Percentiles rank a stretch among this genome's conserved stretches.
Evolutionary conservation across 2,888 invertebrate species (phyloP).

Genomic region (Gymnoscelis rufifasciata): DNA sequence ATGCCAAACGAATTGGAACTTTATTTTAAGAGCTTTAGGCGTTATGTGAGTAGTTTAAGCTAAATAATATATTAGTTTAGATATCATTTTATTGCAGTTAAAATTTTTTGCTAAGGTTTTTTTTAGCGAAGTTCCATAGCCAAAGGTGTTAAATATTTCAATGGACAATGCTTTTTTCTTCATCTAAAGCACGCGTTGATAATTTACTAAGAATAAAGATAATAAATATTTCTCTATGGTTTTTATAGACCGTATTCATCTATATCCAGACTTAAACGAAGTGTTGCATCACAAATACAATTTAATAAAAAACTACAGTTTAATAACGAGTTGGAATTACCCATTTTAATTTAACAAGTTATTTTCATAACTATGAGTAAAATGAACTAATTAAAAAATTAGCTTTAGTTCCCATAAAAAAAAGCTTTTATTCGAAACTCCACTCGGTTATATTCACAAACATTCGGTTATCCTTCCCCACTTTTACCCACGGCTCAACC

Average conservation of each 20-base stretch:
- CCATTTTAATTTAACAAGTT: too few relatives aligned
- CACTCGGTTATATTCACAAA: too few relatives aligned
- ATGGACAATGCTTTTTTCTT: constrained; percentile 51
- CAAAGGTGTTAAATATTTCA: constrained; percentile 53
- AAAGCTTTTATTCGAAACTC: too few relatives aligned
- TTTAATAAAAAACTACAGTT: too few relatives aligned
- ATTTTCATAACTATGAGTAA: too few relatives aligned
- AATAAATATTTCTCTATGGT: background rate
- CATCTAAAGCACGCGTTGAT: constrained; percentile 64
- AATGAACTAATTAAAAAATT: too few relatives aligned
- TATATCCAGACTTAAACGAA: too few relatives aligned
- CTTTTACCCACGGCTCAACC: too few relatives aligned
- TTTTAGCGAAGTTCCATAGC: constrained; percentile 45
- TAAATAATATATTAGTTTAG: background rate
- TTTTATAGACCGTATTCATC: background rate
- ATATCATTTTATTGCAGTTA: constrained; percentile 47
- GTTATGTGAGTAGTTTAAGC: background rate
- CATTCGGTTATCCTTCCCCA: too few relatives aligned
- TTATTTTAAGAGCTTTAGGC: background rate
- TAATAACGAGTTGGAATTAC: too few relatives aligned
- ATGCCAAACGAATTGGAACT: constrained; percentile 12
- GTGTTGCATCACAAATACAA: too few relatives aligned
- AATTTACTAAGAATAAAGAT: constrained; percentile 31
- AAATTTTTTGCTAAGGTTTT: constrained; percentile 53
- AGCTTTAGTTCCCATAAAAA: too few relatives aligned